Base-by-base conservation (phyloP, 2,113 vertebrate species). In the Spermophilus dauricus region DNA sequence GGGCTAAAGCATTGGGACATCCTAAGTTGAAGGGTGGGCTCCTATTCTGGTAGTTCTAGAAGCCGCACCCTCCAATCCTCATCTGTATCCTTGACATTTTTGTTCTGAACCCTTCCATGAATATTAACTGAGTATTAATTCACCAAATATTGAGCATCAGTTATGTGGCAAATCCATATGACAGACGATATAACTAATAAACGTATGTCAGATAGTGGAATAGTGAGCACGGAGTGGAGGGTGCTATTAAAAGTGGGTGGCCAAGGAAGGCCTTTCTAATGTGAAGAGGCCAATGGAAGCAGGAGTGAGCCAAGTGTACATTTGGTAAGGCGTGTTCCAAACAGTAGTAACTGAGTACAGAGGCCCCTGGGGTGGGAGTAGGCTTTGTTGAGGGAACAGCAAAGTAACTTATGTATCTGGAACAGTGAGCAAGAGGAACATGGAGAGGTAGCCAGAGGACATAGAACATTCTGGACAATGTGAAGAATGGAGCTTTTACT, bases 391-490 rank as follows among this genome's bases (percentile, higher is more conserved):
- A 17, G 26, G 16, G 20, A 76, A 77, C 0, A 76, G 53, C 32
- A 13, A 61, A 28, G 22, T 26, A 30, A 48, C 16, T 14, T 34
- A n/a, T 3, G 13, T 10, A 76, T 58, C 53, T 39, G 42, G 37
- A 17, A 24, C 2, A 18, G 4, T 0, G 4, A 67, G 42, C 2
- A 86, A 48, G 63, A 61, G 70, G 1, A 20, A 30, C 1, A 12
- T 9, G 16, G 61, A 76, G 26, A 84, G 10, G 61, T 26, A 67
- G 12, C 69, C 12, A 39, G 4, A 4, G 75, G 17, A 37, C 32
- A 0, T 37, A 3, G 34, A 37, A 30, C n/a, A 20, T 85, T 45
- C 20, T 20, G 17, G 16, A 34, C 2, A 12, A 6, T 5, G 16
- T 63, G 20, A 91, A 32, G 32, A 18, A 16, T 14, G 28, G 5